Evolutionary conservation across 1,140 invertebrate species (phyloP), one percentile per base, ranked within the genome.

Genomic region (Trissolcus basalis): DNA sequence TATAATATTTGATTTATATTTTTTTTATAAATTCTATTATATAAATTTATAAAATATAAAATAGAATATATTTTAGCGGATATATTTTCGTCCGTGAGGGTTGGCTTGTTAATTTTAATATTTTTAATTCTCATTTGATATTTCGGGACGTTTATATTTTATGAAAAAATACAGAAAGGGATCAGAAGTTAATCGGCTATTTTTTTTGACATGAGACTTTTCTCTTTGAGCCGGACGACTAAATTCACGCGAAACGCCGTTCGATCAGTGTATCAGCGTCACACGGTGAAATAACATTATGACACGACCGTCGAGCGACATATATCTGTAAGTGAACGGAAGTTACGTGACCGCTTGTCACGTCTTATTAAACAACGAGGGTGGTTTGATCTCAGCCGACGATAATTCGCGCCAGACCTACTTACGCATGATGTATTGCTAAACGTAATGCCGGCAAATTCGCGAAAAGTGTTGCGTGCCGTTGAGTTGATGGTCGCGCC

Each of bases 311-410:
- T 70, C 60, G 53, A 65, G 44, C 61, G 39, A 16, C 59, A 41
- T 41, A 65, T 80, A 39, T 72, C 55, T 41, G 45, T 67, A 76
- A 64, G 69, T 73, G 67, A 60, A 64, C 65, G 67, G 77, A 76
- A 77, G 80, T 82, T 81, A 82, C 82, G 82, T 83, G 77, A 82
- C 81, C 70, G 64, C 81, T 79, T 83, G 81, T 83, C 80, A 82
- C 80, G 81, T 83, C 82, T 83, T 82, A 84, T 83, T 84, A 83
- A 84, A 77, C 80, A 76, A 73, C 80, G 79, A 77, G 73, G 61
- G 81, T 67, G 79, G 73, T 82, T 82, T 80, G 79, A 83, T 83
- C 81, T 78, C 69, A 67, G 45, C 13, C 41, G 50, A 36, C 51
- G 77, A 81, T 82, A 82, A 81, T 72, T 70, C 47, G 65, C 75